Percentiles rank a stretch among this genome's conserved stretches.
These are phyloP conservation scores for Artibeus lituratus DNA, from an alignment of 2,797 vertebrate genomes.

Conservation along the genomic window DNA sequence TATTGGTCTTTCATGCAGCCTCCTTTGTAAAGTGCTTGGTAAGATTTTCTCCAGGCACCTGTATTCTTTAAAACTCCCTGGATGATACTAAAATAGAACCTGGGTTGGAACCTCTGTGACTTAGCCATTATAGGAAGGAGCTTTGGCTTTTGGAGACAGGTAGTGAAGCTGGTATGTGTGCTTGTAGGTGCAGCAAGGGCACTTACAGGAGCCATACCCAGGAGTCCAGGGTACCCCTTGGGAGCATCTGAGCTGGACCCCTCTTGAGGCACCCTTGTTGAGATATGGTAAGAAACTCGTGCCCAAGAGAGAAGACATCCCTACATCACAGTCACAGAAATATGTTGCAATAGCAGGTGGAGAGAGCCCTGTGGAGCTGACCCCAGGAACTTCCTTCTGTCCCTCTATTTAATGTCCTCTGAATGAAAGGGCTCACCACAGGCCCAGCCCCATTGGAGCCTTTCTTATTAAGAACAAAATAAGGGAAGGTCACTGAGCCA, in stretches of 20 bases:
- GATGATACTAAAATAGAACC: not conserved
- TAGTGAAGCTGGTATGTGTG: not conserved
- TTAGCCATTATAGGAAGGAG: not conserved
- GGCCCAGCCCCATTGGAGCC: not conserved
- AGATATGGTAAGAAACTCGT: not conserved
- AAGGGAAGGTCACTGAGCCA: conserved; percentile 65
- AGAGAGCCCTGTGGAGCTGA: not conserved
- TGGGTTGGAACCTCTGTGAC: not conserved
- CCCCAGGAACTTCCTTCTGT: not conserved
- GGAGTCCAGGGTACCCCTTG: not conserved
- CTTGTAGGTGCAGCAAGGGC: no score
- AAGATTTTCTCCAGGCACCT: not conserved
- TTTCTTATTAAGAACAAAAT: conserved; percentile 72
- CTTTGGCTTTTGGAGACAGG: not conserved
- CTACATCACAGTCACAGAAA: no score
- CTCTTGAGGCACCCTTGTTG: not conserved
- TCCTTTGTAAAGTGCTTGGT: not conserved
- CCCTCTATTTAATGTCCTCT: conserved; percentile 50
- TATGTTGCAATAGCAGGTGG: not conserved
- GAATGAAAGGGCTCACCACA: conserved; percentile 20
- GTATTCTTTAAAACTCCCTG: conserved; percentile 8
- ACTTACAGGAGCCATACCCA: not conserved
- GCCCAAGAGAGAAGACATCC: not conserved
- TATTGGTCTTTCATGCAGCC: not conserved
- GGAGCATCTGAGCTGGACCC: not conserved